Evolutionary conservation across 2,113 vertebrate genomes (phyloP).

Genomic region (Centropus unirufus): DNA sequence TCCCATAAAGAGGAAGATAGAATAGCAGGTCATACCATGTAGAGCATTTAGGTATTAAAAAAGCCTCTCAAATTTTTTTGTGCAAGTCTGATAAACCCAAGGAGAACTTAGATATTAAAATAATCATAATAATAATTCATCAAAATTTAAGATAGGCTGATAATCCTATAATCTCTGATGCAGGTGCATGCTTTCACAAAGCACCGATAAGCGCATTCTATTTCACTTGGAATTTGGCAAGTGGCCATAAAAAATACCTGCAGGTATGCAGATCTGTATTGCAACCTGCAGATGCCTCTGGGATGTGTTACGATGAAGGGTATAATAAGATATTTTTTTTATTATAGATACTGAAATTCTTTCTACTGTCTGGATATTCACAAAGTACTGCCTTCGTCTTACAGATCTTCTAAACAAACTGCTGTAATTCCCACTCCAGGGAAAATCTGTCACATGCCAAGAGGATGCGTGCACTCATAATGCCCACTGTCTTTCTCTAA

Average conservation of each 20-base stretch:
- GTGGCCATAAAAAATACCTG: background rate
- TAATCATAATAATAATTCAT: background rate
- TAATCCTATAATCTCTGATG: background rate
- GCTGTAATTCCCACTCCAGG: background rate
- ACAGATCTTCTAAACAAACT: background rate
- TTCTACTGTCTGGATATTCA: background rate
- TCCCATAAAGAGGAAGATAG: background rate
- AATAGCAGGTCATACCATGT: background rate
- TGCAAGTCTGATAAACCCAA: rapidly evolving
- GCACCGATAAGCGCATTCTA: background rate
- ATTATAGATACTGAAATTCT: background rate
- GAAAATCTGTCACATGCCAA: background rate
- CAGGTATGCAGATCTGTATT: background rate
- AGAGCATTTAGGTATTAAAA: background rate
- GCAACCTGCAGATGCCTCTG: background rate
- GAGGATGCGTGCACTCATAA: background rate
- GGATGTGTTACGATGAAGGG: background rate
- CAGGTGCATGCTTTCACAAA: background rate
- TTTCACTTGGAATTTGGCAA: background rate
- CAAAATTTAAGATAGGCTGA: background rate
- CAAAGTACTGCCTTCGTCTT: background rate
- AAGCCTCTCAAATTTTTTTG: background rate
- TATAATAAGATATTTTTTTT: background rate
- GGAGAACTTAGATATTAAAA: background rate
- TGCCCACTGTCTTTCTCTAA: background rate